A percentile compares a stretch with the other conserved stretches of the same genome.
Evolutionary conservation across 2,888 invertebrate species (phyloP).

Genomic region (Polymixis flavicincta): DNA sequence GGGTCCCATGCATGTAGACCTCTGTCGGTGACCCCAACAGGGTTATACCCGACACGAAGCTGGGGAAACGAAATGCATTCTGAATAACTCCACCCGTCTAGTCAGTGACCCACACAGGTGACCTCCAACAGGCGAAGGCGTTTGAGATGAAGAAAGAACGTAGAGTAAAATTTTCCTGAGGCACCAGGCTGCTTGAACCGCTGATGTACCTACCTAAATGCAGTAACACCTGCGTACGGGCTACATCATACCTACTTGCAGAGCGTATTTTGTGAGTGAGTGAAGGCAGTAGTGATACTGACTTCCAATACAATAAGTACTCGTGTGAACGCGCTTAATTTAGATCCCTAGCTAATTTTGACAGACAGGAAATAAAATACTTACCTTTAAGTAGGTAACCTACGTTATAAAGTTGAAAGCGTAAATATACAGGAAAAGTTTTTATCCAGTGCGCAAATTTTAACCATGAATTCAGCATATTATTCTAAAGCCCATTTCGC

Average conservation of each 20-base stretch:
- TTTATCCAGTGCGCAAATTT: too few relatives aligned
- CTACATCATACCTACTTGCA: background rate
- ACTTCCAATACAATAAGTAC: background rate
- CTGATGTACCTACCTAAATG: too few relatives aligned
- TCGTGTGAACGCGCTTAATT: background rate
- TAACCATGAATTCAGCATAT: too few relatives aligned
- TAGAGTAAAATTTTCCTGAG: too few relatives aligned
- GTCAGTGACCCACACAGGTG: background rate
- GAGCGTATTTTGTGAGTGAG: too few relatives aligned
- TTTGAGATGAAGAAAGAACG: background rate
- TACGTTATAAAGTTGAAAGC: background rate
- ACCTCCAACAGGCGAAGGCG: background rate
- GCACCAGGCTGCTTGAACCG: background rate
- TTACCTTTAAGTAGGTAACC: background rate
- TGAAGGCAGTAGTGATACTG: background rate
- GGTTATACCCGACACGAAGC: conserved; percentile 95
- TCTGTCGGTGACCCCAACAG: conserved; percentile 95
- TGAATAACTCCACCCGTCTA: background rate
- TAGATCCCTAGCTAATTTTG: conserved; percentile 2
- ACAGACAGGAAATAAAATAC: background rate
- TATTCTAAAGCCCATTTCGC: too few relatives aligned
- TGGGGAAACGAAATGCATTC: conserved; percentile 69
- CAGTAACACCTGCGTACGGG: background rate
- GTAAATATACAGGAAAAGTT: too few relatives aligned
- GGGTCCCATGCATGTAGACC: conserved; percentile 95